Evolutionary conservation across 2,888 invertebrate genomes (phyloP).

Genomic region (Meteorus colon): DNA sequence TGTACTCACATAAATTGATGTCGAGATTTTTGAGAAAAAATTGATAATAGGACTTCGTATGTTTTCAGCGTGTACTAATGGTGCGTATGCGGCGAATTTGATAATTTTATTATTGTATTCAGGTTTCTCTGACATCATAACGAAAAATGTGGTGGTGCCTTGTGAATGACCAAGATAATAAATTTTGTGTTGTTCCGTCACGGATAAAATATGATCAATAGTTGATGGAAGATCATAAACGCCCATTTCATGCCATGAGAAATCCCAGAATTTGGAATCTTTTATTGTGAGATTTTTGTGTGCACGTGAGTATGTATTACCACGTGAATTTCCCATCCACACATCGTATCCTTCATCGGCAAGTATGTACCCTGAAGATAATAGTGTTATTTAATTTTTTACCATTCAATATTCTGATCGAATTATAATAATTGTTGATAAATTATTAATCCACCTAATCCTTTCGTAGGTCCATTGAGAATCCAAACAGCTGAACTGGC

Average conservation of each 20-base stretch:
- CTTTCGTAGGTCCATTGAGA: constrained; percentile 60
- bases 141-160: constrained; percentile 74
- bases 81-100: constrained; percentile 68
- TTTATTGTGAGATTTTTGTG: constrained; percentile 72
- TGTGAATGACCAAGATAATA: constrained; percentile 79
- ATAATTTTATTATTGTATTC: constrained; percentile 73
- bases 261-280: constrained; percentile 67
- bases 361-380: constrained; percentile 61
- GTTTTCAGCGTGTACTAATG: constrained; percentile 72
- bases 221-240: constrained; percentile 77
- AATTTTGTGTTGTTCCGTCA: constrained; percentile 73
- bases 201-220: constrained; percentile 75
- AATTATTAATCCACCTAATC: constrained; percentile 50
- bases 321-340: constrained; percentile 79
- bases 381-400: neutral
- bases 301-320: constrained; percentile 78
- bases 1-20: constrained; percentile 67
- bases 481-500: constrained; percentile 63
- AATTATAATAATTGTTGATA: neutral
- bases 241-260: constrained; percentile 79
- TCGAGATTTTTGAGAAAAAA: constrained; percentile 70
- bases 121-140: constrained; percentile 69
- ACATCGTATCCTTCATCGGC: constrained; percentile 69
- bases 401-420: neutral
- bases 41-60: constrained; percentile 70